Evolutionary conservation across 2,113 vertebrate genomes (phyloP).

Genomic region (Dipodomys ordii): DNA sequence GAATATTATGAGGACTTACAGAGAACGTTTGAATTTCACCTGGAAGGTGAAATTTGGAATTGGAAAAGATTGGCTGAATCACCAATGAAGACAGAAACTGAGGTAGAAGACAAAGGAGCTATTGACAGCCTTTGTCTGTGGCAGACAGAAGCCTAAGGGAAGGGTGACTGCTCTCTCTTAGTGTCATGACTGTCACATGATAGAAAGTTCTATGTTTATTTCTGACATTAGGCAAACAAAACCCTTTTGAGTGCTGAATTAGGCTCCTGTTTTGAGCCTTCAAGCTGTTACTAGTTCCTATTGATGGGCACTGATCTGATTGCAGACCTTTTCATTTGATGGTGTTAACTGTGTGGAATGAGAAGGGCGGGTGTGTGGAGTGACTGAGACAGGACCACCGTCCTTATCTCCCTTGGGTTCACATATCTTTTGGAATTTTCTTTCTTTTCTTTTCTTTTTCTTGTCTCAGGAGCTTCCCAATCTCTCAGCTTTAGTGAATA

Average conservation of each 20-base stretch:
- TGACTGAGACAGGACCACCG: not conserved
- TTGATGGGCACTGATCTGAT: conserved; percentile 45
- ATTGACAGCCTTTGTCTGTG: conserved; percentile 74
- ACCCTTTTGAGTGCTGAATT: conserved; percentile 79
- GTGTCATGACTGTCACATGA: conserved; percentile 71
- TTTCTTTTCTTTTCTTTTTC: too few species aligned
- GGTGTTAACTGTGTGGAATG: conserved; percentile 41
- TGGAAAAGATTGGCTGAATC: conserved; percentile 46
- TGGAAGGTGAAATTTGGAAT: conserved; percentile 59
- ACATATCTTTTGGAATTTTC: conserved; percentile 1
- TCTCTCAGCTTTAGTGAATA: conserved; percentile 58
- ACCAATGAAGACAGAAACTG: conserved; percentile 55
- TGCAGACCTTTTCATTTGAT: conserved; percentile 33
- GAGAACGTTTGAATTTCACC: conserved; percentile 63
- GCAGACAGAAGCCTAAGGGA: conserved; percentile 71
- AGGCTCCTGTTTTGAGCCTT: conserved; percentile 71
- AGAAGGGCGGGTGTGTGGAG: not conserved
- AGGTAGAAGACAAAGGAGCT: conserved; percentile 62
- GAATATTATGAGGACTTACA: not conserved
- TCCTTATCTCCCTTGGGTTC: not conserved
- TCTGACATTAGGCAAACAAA: conserved; percentile 81
- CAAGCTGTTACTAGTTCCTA: conserved; percentile 54
- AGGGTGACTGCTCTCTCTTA: conserved; percentile 43
- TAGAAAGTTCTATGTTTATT: conserved; percentile 82
- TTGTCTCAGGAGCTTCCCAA: not conserved